Evolutionary conservation across 2,888 invertebrate species (phyloP).

Genomic region (Leistus spinibarbis): DNA sequence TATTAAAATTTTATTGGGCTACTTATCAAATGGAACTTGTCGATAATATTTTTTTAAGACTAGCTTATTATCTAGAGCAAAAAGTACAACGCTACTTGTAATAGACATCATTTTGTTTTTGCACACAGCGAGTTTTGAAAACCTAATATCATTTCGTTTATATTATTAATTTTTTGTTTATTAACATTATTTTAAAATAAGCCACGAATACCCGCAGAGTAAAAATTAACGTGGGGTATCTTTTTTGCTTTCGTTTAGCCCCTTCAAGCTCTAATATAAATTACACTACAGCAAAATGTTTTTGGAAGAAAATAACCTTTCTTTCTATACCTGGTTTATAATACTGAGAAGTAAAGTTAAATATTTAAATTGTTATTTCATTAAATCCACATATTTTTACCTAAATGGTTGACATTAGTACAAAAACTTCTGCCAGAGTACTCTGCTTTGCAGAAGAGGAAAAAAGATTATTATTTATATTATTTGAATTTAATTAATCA

Average conservation of each 20-base stretch:
- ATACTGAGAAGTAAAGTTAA: background rate
- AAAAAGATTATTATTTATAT: too few relatives aligned
- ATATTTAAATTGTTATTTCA: too few relatives aligned
- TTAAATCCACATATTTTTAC: too few relatives aligned
- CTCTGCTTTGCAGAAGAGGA: too few relatives aligned
- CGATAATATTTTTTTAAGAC: conserved; percentile 33
- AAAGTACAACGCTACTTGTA: conserved; percentile 35
- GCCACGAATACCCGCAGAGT: conserved; percentile 31
- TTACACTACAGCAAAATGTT: conserved; percentile 31
- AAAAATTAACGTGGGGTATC: conserved; percentile 16
- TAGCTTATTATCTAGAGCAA: conserved; percentile 37
- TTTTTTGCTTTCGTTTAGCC: conserved; percentile 12
- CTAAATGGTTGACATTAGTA: too few relatives aligned
- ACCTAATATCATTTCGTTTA: conserved; percentile 38
- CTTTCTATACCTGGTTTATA: background rate
- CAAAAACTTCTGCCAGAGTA: too few relatives aligned
- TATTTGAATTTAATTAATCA: too few relatives aligned
- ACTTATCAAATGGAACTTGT: conserved; percentile 39
- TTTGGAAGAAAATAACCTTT: conserved; percentile 26
- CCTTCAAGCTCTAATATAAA: conserved; percentile 24
- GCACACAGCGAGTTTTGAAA: conserved; percentile 35
- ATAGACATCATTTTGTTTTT: conserved; percentile 31
- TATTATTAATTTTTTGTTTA: conserved; percentile 21
- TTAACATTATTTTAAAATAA: conserved; percentile 34
- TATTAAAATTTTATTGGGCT: conserved; percentile 23